phyloP scores from a whole-genome alignment of 1,140 invertebrate genomes.

The Melanaphis sacchari region DNA sequence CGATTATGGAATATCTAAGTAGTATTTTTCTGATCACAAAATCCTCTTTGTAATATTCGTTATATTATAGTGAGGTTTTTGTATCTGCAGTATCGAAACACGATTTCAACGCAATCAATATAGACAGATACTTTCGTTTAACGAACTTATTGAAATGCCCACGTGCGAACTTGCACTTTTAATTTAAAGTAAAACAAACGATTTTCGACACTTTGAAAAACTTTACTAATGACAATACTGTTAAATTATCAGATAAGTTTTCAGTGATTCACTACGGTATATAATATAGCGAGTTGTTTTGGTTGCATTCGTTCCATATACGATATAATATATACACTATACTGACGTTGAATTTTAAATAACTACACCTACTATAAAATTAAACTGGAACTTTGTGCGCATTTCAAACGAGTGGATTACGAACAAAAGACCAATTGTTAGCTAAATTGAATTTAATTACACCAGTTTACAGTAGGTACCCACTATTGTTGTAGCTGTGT shows the following conservation, averaged over 20 bases:
- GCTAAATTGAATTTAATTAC: conserved; percentile 11
- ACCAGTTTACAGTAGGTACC: not conserved
- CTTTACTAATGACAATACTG: not conserved
- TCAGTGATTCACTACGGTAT: not conserved
- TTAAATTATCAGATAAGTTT: not conserved
- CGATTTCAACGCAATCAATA: not conserved
- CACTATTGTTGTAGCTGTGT: not conserved
- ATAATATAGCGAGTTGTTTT: not conserved
- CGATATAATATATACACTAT: not conserved
- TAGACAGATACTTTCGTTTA: not conserved
- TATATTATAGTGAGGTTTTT: too few species aligned
- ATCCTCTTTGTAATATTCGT: too few species aligned
- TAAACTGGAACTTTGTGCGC: not conserved
- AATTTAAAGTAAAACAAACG: conserved; percentile 1
- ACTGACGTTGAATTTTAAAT: not conserved
- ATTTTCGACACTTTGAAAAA: not conserved
- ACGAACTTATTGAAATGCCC: not conserved
- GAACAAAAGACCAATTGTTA: conserved; percentile 25
- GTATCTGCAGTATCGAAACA: not conserved
- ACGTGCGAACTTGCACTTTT: not conserved
- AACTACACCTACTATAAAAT: not conserved
- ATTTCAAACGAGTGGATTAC: conserved; percentile 30
- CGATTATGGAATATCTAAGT: too few species aligned
- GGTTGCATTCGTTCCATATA: not conserved
- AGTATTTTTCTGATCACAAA: too few species aligned